Percentiles rank a stretch among this genome's conserved stretches.
phyloP scores from a whole-genome alignment of 2,888 invertebrate species.

The Elegia similella region DNA sequence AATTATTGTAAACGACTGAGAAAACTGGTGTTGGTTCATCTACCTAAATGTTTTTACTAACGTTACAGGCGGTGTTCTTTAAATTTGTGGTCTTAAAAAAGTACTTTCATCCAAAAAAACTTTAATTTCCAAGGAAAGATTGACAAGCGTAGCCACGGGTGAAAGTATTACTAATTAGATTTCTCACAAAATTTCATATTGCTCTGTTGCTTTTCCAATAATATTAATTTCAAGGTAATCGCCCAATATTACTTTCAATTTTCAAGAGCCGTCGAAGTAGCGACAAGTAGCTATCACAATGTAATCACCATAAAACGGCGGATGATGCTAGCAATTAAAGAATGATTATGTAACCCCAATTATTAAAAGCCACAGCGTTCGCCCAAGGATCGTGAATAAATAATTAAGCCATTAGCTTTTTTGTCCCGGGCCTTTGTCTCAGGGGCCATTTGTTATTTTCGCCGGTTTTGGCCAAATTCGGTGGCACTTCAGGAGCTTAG shows the following conservation, averaged over 20 bases:
- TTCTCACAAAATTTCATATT: too few relatives aligned
- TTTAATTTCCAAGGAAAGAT: too few relatives aligned
- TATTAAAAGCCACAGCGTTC: slow-evolving; percentile 24
- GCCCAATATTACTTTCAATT: neutral
- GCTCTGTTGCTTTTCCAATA: too few relatives aligned
- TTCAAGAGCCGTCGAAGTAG: neutral
- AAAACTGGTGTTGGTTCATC: too few relatives aligned
- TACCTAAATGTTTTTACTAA: too few relatives aligned
- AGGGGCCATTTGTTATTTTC: slow-evolving; percentile 29
- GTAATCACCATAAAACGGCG: neutral
- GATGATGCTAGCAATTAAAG: slow-evolving; percentile 19
- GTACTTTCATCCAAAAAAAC: too few relatives aligned
- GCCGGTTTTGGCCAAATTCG: slow-evolving; percentile 22
- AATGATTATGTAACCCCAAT: slow-evolving; percentile 25
- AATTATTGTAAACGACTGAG: too few relatives aligned
- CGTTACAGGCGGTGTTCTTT: too few relatives aligned
- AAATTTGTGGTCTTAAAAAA: too few relatives aligned
- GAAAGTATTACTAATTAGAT: too few relatives aligned
- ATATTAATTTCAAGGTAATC: too few relatives aligned
- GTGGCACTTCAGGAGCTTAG: slow-evolving; percentile 2
- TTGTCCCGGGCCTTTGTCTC: slow-evolving; percentile 30
- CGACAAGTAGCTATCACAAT: neutral
- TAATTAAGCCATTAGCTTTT: slow-evolving; percentile 38
- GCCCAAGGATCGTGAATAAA: slow-evolving; percentile 36
- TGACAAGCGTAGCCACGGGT: too few relatives aligned